A percentile compares a stretch with the other conserved stretches of the same genome.
Conservation (phyloP, 2,888 invertebrate genomes). For the Piscicola geometra region DNA sequence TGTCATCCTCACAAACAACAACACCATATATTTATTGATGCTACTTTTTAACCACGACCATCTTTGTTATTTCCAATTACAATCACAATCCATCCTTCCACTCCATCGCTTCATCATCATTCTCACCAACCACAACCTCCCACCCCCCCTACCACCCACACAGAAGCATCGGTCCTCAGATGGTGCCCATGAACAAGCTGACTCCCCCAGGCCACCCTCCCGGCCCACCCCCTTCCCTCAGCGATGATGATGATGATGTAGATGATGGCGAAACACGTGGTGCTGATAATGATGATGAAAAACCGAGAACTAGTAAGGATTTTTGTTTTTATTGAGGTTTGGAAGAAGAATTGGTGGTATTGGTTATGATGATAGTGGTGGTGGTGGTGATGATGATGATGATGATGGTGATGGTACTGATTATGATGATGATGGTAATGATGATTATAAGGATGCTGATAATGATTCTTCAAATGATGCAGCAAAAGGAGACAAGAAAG, state of each 20-base stretch:
- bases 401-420: not conserved
- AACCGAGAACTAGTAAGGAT: not conserved
- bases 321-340: not conserved
- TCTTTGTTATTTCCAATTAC: not conserved
- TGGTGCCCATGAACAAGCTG: slow-evolving; percentile 40
- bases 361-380: not conserved
- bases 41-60: not conserved
- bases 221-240: slow-evolving; percentile 53
- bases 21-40: not conserved
- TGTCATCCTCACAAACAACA: not conserved
- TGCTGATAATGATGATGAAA: slow-evolving; percentile 5
- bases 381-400: slow-evolving; percentile 12
- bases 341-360: not conserved
- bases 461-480: not conserved
- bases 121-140: not conserved
- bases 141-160: not conserved
- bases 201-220: slow-evolving; percentile 55
- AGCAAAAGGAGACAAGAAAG: not conserved
- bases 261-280: slow-evolving; percentile 31
- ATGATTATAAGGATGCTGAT: not conserved
- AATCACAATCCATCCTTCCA: not conserved
- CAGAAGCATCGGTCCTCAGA: slow-evolving; percentile 2
- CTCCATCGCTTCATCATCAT: not conserved
- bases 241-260: slow-evolving; percentile 47
- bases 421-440: not conserved